Conservation (phyloP, 2,888 invertebrate genomes). For the Pandemis cinnamomeana region DNA sequence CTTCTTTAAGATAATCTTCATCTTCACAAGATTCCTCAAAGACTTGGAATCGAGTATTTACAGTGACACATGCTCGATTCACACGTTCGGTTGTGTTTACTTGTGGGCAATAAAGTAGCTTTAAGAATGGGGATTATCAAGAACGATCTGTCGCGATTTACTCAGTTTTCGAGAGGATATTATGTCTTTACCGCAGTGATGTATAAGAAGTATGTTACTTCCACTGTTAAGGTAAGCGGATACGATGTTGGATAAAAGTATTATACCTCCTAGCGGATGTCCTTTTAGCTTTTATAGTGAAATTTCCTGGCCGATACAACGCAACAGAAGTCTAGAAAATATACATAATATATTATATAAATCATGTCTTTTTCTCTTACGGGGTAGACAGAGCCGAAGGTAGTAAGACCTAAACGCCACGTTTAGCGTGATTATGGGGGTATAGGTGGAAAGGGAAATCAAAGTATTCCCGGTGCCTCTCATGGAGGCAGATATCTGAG, state of each 20-base stretch:
- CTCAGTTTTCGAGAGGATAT: slow-evolving; percentile 10
- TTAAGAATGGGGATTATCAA: slow-evolving; percentile 23
- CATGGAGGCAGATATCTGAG: no score
- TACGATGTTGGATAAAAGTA: not conserved
- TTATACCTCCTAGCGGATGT: not conserved
- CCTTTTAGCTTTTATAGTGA: not conserved
- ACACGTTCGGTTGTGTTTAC: not conserved
- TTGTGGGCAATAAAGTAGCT: not conserved
- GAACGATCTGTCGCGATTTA: slow-evolving; percentile 13
- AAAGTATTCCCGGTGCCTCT: no score
- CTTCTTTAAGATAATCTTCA: not conserved
- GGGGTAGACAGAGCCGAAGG: no score
- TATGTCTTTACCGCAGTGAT: slow-evolving; percentile 5
- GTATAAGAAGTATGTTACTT: no score
- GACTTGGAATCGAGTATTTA: not conserved
- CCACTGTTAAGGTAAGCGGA: not conserved
- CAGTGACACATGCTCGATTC: not conserved
- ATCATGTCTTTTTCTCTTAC: no score
- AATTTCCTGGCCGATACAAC: no score
- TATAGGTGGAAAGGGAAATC: no score
- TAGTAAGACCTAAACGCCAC: no score
- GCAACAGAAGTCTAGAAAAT: no score
- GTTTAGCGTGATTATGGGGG: no score
- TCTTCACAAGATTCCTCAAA: not conserved
- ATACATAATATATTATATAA: no score